A percentile compares a stretch with the other conserved stretches of the same genome.
Evolutionary conservation across 2,113 vertebrate species (phyloP).

Genomic region (Myocastor coypus): DNA sequence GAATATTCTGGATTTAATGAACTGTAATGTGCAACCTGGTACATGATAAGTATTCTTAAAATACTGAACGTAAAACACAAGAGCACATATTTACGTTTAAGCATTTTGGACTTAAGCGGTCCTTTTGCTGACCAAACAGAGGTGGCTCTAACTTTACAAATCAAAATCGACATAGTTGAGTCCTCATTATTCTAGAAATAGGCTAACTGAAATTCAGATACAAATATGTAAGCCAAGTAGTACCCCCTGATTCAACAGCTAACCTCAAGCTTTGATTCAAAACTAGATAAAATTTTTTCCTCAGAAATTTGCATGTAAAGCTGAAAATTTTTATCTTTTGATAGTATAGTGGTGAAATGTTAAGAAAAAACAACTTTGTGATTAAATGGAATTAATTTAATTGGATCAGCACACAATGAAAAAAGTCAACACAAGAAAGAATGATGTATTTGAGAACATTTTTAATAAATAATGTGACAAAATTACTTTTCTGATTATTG

Average conservation of each 20-base stretch:
- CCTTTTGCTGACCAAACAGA: conserved; percentile 7
- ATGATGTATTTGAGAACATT: conserved; percentile 92
- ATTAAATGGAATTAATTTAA: conserved; percentile 77
- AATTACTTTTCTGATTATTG: conserved; percentile 93
- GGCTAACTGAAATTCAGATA: conserved; percentile 52
- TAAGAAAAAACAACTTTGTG: conserved; percentile 70
- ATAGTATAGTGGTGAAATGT: conserved; percentile 74
- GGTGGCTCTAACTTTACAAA: conserved; percentile 16
- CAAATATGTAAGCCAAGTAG: conserved; percentile 1
- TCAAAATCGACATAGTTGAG: background rate
- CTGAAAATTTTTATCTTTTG: conserved; percentile 45
- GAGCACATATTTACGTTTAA: conserved; percentile 14
- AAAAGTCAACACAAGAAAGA: conserved; percentile 82
- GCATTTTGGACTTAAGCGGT: conserved; percentile 47
- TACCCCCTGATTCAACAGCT: background rate
- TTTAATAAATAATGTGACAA: conserved; percentile 96
- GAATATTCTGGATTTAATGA: background rate
- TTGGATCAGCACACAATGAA: conserved; percentile 80
- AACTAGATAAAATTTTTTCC: conserved; percentile 27
- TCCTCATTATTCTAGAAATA: conserved; percentile 50
- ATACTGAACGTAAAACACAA: conserved; percentile 41
- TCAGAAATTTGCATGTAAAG: conserved; percentile 35
- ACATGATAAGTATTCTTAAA: background rate
- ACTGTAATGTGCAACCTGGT: background rate
- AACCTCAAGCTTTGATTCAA: background rate